These are phyloP conservation scores for Dipodomys merriami DNA, from an alignment of 2,113 vertebrate species.

Conservation along the genomic window DNA sequence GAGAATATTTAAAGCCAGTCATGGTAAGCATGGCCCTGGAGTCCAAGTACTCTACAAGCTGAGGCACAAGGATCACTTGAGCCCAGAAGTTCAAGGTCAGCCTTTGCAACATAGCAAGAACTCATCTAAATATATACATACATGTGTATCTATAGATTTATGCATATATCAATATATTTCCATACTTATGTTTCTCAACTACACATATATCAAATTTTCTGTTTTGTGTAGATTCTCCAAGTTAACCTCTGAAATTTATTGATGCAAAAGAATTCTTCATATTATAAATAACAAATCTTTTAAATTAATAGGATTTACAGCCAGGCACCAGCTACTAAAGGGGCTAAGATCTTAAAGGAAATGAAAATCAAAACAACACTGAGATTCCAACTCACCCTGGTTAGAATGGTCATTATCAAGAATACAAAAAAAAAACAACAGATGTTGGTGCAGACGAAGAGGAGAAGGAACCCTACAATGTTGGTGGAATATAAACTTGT, in stretches of 20 bases:
- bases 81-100: background rate
- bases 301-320: slow-evolving; percentile 26
- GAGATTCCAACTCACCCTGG: no score
- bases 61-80: background rate
- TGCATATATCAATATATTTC: background rate
- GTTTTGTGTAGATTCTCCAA: background rate
- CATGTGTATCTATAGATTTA: background rate
- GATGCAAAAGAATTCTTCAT: slow-evolving; percentile 35
- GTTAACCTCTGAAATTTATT: background rate
- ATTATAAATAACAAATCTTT: slow-evolving; percentile 30
- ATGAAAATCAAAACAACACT: no score
- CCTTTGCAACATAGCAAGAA: background rate
- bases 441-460: no score
- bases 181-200: slow-evolving; percentile 35
- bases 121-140: background rate
- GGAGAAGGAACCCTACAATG: no score
- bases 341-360: no score
- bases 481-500: no score
- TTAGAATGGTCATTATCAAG: no score
- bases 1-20: background rate
- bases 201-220: background rate
- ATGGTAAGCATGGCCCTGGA: background rate
- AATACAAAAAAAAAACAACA: no score
- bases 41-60: background rate
- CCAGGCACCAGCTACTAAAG: no score